Base-by-base conservation (phyloP, 2,888 invertebrate genomes). In the Drosophila colorata region DNA sequence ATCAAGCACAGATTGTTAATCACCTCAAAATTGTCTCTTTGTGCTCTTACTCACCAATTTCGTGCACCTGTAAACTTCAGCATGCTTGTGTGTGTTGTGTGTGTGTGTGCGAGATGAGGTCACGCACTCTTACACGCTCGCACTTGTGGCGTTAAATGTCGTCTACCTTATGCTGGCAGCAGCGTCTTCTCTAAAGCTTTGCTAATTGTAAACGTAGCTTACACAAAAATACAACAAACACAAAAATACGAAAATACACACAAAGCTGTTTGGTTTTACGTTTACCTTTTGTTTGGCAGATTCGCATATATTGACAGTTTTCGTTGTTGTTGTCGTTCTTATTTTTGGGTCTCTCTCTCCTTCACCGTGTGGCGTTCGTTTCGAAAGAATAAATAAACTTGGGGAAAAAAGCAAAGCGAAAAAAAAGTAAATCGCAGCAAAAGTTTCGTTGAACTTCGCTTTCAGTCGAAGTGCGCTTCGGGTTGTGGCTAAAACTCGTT, bases 381-480 rank as follows among this genome's bases (percentile, higher is more conserved):
- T 77, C 51, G 47, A 55, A 57, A 44, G 64, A 69, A 77, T 65
- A 66, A 81, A 78, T 57, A 71, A 73, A 76, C 59, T 65, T 69
- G 37, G 43, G 46, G 49, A 38, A 43, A 35, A 61, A 61, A 58
- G 25, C 33, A 51, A 14, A 37, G 41, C 38, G 33, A 53, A 28
- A 31, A 44, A 46, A 53, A 43, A 48, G n/a, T 23, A 31, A 72
- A 67, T 63, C 63, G 28, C 53, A 14, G 41, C 59, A 40, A 60
- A 71, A 56, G 80, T 68, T 80, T 73, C 73, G 78, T 86, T 86
- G 80, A 84, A 86, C 83, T 82, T 80, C 61, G 76, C 16, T 67
- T 78, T 60, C 60, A 35, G 57, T 41, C 57, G 47, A 58, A 48
- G 9, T n/a, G n/a, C n/a, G n/a, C 40, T 52, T 20, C 35, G 40